phyloP scores from a whole-genome alignment of 2,113 vertebrate species.

The Pycnonotus jocosus region DNA sequence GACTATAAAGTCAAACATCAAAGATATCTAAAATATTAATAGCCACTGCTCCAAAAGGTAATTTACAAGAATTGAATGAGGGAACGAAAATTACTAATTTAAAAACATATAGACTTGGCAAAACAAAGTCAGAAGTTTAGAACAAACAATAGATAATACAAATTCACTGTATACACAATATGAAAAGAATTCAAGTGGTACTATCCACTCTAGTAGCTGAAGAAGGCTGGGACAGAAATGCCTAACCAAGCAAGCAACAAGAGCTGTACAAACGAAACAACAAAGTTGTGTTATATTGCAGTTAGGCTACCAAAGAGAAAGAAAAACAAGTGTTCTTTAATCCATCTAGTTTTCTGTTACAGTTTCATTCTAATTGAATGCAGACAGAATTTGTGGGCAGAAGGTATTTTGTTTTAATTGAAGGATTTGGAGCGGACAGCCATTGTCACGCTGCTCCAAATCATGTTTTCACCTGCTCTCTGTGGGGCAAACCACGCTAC shows the following conservation, averaged over 20 bases:
- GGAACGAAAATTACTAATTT: constrained; percentile 73
- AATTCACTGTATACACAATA: constrained; percentile 51
- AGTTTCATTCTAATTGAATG: neutral
- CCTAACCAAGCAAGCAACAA: constrained; percentile 1
- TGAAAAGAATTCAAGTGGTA: neutral
- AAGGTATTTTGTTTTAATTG: constrained; percentile 34
- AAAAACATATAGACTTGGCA: constrained; percentile 63
- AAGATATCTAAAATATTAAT: constrained; percentile 81
- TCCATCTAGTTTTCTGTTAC: neutral
- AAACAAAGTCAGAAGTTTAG: constrained; percentile 57
- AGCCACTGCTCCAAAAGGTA: constrained; percentile 73
- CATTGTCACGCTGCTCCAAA: neutral
- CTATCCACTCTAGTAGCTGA: neutral
- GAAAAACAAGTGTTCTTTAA: neutral
- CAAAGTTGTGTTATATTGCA: neutral
- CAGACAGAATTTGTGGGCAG: constrained; percentile 11
- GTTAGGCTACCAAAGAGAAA: neutral
- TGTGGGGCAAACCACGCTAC: neutral
- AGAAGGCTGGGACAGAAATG: neutral
- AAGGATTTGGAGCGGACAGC: neutral
- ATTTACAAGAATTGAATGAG: constrained; percentile 71
- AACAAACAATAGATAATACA: constrained; percentile 61
- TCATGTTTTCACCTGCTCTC: neutral
- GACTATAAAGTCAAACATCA: constrained; percentile 78
- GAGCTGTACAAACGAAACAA: neutral